phyloP scores from a whole-genome alignment of 1,140 invertebrate species.

The Spodoptera litura region DNA sequence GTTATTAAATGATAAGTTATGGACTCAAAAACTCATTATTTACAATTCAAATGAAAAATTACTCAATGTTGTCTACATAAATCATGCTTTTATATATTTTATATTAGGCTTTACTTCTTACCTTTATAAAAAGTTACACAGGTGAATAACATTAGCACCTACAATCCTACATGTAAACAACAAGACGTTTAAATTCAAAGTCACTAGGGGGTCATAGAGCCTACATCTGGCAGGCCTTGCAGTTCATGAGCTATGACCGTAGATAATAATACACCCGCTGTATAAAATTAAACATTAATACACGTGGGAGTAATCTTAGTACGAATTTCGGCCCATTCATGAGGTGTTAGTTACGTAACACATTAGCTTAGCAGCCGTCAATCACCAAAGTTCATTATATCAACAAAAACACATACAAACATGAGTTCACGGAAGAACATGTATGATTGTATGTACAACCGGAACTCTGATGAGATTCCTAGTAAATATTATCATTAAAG shows the following conservation, averaged over 20 bases:
- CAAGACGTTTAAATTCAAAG: not conserved
- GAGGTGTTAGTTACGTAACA: constrained; percentile 10
- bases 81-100: too few relatives aligned
- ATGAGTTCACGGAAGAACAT: constrained; percentile 33
- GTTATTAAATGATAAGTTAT: too few relatives aligned
- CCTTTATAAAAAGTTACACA: too few relatives aligned
- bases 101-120: too few relatives aligned
- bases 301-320: not conserved
- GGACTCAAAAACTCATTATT: too few relatives aligned
- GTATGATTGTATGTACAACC: constrained; percentile 25
- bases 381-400: constrained; percentile 32
- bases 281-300: constrained; percentile 6
- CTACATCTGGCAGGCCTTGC: not conserved
- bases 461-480: constrained; percentile 34
- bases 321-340: constrained; percentile 25
- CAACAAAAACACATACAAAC: constrained; percentile 30
- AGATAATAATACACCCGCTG: constrained; percentile 3
- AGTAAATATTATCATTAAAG: constrained; percentile 21
- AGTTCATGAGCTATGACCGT: not conserved
- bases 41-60: too few relatives aligned
- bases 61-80: too few relatives aligned
- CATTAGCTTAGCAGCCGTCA: constrained; percentile 7
- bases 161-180: not conserved
- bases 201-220: not conserved
- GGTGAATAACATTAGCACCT: not conserved